Percentiles rank a stretch among this genome's conserved stretches.
These are phyloP conservation scores for Merops nubicus DNA, from an alignment of 2,113 vertebrate species.

Conservation along the genomic window DNA sequence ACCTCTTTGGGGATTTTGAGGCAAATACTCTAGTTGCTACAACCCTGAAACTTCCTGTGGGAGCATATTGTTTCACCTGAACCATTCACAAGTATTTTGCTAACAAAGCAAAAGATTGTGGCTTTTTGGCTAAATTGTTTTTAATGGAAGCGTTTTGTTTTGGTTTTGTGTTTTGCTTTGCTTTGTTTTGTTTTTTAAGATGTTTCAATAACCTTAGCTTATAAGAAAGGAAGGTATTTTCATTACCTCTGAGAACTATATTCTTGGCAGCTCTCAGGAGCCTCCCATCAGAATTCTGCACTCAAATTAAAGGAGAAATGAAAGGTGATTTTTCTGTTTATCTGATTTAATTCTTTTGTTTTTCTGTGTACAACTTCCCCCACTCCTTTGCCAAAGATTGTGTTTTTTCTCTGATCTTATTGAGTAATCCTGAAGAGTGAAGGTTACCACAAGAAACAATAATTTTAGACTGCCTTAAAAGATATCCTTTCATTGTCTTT, in stretches of 20 bases:
- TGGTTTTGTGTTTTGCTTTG: neutral
- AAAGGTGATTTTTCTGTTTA: neutral
- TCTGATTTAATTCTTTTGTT: neutral
- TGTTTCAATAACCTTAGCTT: neutral
- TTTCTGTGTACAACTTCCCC: neutral
- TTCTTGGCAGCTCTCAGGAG: neutral
- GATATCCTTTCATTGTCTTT: neutral
- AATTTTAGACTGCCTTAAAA: neutral
- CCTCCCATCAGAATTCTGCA: neutral
- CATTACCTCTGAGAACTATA: neutral
- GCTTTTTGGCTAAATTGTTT: neutral
- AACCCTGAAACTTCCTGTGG: neutral
- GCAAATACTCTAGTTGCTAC: neutral
- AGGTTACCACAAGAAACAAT: neutral
- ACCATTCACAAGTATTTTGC: neutral
- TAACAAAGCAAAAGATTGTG: neutral
- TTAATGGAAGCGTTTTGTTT: neutral
- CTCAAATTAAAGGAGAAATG: neutral
- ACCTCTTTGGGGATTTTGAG: rapidly evolving
- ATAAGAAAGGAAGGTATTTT: neutral
- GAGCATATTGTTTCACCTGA: neutral
- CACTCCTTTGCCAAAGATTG: neutral
- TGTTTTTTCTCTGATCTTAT: neutral
- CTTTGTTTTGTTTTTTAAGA: neutral
- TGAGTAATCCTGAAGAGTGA: neutral